These are phyloP conservation scores for Urosaurus nigricauda DNA, from an alignment of 2,797 vertebrate genomes.

Conservation along the genomic window DNA sequence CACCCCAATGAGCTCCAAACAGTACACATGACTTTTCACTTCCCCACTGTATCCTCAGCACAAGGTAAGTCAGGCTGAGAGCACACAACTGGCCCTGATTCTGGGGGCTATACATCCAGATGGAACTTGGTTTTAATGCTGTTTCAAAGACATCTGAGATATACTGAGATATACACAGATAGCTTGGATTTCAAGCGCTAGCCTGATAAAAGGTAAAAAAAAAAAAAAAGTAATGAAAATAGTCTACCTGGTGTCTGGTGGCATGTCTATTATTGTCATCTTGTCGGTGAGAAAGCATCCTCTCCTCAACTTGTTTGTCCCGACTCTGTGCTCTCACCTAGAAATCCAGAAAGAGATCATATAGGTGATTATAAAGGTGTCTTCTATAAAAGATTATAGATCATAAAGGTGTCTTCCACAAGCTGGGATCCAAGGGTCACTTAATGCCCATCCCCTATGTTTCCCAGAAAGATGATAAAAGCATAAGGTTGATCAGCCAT, in stretches of 20 bases:
- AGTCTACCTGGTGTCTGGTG: constrained; percentile 93
- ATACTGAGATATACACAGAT: background rate
- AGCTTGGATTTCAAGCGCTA: too few relatives aligned
- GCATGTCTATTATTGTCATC: constrained; percentile 95
- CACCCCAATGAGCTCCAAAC: background rate
- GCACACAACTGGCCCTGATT: too few relatives aligned
- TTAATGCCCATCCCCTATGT: background rate
- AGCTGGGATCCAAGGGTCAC: background rate
- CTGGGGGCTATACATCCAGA: background rate
- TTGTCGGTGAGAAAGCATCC: constrained; percentile 89
- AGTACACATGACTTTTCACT: background rate
- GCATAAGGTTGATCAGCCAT: background rate
- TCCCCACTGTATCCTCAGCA: too few relatives aligned
- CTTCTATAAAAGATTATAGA: too few relatives aligned
- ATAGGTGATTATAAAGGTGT: too few relatives aligned
- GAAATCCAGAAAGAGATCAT: constrained; percentile 71
- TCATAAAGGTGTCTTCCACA: background rate
- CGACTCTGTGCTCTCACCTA: constrained; percentile 96
- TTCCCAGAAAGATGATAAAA: background rate
- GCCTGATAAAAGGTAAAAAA: background rate
- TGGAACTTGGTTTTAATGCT: background rate
- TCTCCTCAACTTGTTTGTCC: constrained; percentile 96
- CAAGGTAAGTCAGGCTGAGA: too few relatives aligned
- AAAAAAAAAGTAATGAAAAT: background rate
- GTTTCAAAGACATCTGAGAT: background rate